Evolutionary conservation across 2,113 vertebrate genomes (phyloP), one percentile per base, ranked within the genome.

Genomic region (Montifringilla adamsi): DNA sequence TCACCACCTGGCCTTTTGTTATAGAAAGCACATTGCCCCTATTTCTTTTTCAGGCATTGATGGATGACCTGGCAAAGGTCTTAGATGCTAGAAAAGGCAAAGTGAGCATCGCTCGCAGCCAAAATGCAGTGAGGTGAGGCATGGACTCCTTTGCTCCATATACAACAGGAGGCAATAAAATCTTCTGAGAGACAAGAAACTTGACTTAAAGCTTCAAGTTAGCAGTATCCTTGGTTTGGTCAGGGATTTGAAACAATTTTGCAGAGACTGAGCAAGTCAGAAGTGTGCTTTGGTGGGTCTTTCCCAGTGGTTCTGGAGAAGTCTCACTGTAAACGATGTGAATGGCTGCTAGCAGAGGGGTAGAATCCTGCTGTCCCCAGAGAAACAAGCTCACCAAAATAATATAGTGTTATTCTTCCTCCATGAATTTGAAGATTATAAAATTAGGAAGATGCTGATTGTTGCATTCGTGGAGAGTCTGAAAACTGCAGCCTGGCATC

Each of bases 371-470:
- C 15, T 63, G 14, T 55, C 44, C 28, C 22, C 15, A 37, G 47
- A 24, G 31, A 81, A 91, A 26, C 0, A 6, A 81, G 24, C 31
- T 66, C 41, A 31, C 22, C 59, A 78, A 78, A 89, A 62, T 2
- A 1, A 31, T 28, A 2, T 3, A 11, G 10, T 0, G 0, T 35
- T n/a, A 20, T 56, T 77, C n/a, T 74, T 39, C 12, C 31, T 47
- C 55, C n/a, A 20, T 35, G 35, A 68, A 59, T 64, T 27, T 50
- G 46, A 56, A 91, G 20, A 35, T 43, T 14, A 23, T 18, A 46
- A 53, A 86, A 55, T 84, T 58, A 63, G 16, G 68, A 88, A 66
- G 24, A 30, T 43, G 31, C 10, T 76, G 26, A 26, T 50, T 41
- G 17, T 55, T 77, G 30, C 24, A 49, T 44, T 66, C 64, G 11